phyloP scores from a whole-genome alignment of 1,140 invertebrate species.

The Drosophila persimilis region DNA sequence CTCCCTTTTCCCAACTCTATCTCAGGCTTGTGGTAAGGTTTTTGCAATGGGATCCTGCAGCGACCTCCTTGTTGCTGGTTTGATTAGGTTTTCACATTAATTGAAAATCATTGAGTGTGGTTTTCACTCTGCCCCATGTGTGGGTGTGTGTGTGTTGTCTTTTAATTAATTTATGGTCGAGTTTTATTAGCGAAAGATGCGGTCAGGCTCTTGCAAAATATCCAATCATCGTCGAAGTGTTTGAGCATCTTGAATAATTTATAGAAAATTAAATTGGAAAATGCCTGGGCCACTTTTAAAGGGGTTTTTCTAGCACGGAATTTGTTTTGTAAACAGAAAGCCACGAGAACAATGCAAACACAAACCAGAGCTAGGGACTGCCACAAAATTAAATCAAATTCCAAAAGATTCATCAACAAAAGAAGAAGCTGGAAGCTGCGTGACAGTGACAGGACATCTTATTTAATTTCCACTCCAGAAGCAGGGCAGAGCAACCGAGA shows the following conservation, averaged over 20 bases:
- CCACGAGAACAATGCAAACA: slow-evolving; percentile 47
- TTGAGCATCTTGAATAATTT: background rate
- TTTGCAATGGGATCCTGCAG: slow-evolving; percentile 1
- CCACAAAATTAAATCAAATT: slow-evolving; percentile 59
- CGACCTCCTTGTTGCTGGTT: slow-evolving; percentile 15
- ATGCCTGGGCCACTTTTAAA: no score
- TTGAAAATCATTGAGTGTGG: slow-evolving; percentile 65
- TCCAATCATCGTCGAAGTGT: slow-evolving; percentile 11
- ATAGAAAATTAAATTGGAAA: background rate
- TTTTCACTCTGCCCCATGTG: slow-evolving; percentile 11
- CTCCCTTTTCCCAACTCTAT: slow-evolving; percentile 25
- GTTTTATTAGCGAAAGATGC: slow-evolving; percentile 38
- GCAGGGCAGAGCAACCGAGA: slow-evolving; percentile 18
- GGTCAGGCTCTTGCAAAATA: slow-evolving; percentile 7
- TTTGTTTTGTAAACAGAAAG: slow-evolving; percentile 26
- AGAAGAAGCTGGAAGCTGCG: slow-evolving; percentile 22
- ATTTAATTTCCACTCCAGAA: slow-evolving; percentile 69
- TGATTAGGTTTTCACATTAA: slow-evolving; percentile 63
- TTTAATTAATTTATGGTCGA: slow-evolving; percentile 58
- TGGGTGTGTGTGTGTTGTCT: slow-evolving; percentile 31
- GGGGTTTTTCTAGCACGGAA: background rate
- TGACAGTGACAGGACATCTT: slow-evolving; percentile 78
- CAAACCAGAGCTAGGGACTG: slow-evolving; percentile 37
- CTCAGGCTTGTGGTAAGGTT: slow-evolving; percentile 46
- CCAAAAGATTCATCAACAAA: slow-evolving; percentile 60